Conservation (phyloP, 2,113 vertebrate genomes). For the Otolemur garnettii region DNA sequence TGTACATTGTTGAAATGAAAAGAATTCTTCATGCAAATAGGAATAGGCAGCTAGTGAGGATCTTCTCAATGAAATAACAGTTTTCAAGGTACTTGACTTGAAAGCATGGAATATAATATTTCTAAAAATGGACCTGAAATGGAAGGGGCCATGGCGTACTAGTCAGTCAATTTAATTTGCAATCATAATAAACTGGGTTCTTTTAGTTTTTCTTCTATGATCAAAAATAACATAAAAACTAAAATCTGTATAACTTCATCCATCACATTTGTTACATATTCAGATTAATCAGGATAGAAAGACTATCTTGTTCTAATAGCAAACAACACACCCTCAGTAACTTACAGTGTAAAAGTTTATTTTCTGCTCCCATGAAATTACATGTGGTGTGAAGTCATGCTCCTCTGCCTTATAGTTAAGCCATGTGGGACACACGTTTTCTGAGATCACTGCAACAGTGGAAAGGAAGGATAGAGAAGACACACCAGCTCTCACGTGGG, state of each 20-base stretch:
- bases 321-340: neutral
- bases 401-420: neutral
- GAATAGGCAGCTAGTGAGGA: neutral
- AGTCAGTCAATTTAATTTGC: neutral
- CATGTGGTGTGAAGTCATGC: rapidly evolving
- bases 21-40: neutral
- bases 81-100: constrained; percentile 18
- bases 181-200: neutral
- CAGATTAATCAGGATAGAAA: neutral
- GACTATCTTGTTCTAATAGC: neutral
- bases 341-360: neutral
- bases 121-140: neutral
- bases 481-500: rapidly evolving
- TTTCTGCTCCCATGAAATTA: neutral
- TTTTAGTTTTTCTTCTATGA: neutral
- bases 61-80: neutral
- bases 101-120: neutral
- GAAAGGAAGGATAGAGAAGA: neutral
- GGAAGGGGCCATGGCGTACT: neutral
- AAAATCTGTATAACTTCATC: neutral
- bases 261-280: neutral
- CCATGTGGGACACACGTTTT: neutral
- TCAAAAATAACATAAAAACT: neutral
- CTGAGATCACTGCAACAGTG: neutral
- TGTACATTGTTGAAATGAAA: neutral